Conservation (phyloP, 2,888 invertebrate species). For the Papilio gigon region DNA sequence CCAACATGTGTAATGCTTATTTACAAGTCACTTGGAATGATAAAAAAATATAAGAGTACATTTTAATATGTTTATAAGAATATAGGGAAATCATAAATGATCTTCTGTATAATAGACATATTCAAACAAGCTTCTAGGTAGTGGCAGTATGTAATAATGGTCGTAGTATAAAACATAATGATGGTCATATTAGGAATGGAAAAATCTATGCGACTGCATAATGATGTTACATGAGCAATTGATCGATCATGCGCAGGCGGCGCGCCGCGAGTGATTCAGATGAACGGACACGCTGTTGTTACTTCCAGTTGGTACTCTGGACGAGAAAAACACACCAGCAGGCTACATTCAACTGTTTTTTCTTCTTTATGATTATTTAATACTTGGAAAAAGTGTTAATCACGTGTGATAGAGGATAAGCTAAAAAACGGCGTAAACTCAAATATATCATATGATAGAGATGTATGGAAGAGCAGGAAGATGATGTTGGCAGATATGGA, state of each 20-base stretch:
- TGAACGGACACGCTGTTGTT: slow-evolving; percentile 21
- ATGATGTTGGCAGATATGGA: not conserved
- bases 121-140: slow-evolving; percentile 2
- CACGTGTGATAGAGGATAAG: too few species aligned
- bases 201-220: slow-evolving; percentile 37
- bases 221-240: slow-evolving; percentile 36
- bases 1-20: not conserved
- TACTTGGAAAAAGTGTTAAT: not conserved
- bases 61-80: too few species aligned
- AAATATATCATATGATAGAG: too few species aligned
- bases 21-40: not conserved
- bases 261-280: slow-evolving; percentile 38
- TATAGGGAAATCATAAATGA: not conserved
- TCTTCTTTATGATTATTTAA: not conserved
- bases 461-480: not conserved
- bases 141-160: slow-evolving; percentile 5
- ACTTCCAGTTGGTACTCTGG: slow-evolving; percentile 8
- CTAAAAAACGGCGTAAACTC: too few species aligned
- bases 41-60: not conserved
- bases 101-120: slow-evolving; percentile 17
- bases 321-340: not conserved
- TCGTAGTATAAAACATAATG: slow-evolving; percentile 24
- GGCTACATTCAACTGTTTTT: too few species aligned
- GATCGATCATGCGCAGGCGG: slow-evolving; percentile 37
- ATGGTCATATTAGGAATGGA: slow-evolving; percentile 40